These are phyloP conservation scores for Tachina fera DNA, from an alignment of 2,888 invertebrate species.

Conservation along the genomic window DNA sequence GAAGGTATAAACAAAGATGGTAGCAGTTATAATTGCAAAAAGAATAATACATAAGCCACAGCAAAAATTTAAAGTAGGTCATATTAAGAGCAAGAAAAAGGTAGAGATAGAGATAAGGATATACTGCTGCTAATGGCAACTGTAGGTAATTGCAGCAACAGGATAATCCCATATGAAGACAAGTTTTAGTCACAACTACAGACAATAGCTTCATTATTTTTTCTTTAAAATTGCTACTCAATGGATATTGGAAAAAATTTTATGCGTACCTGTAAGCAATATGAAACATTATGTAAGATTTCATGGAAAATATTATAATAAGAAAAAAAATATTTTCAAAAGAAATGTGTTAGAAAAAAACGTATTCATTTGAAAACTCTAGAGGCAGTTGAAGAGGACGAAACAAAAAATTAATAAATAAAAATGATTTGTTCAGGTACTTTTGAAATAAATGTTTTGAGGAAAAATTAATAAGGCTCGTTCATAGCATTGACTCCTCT, in stretches of 20 bases:
- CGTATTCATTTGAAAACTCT: no score
- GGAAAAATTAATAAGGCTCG: no score
- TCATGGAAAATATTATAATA: not conserved
- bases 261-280: no score
- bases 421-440: no score
- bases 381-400: no score
- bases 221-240: not conserved
- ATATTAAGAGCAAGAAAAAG: not conserved
- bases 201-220: constrained; percentile 60
- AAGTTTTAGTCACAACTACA: constrained; percentile 70
- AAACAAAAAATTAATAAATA: no score
- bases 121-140: not conserved
- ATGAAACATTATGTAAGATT: not conserved
- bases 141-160: constrained; percentile 50
- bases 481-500: no score
- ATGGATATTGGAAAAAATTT: not conserved
- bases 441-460: no score
- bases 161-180: constrained; percentile 71
- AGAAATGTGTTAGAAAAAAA: no score
- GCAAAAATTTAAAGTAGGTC: not conserved
- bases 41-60: not conserved
- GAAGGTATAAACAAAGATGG: constrained; percentile 10
- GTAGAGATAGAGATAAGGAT: constrained; percentile 2
- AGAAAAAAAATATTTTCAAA: no score
- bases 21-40: not conserved